Conservation (phyloP, 2,888 invertebrate genomes). For the Tubulanus polymorphus region DNA sequence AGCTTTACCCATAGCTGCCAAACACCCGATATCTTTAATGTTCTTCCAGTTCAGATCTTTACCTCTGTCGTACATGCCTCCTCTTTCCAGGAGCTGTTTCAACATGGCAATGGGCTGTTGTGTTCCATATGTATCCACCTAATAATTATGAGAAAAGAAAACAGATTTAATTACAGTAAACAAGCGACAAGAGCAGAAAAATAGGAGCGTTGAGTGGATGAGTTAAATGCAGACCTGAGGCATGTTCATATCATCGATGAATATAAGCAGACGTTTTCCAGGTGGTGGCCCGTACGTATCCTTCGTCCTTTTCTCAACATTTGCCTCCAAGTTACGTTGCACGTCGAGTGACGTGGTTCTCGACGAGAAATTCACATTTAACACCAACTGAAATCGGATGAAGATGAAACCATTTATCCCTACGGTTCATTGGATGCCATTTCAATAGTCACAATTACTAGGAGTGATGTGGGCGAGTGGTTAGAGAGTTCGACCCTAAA, state of each 20-base stretch:
- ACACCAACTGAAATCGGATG: slow-evolving; percentile 64
- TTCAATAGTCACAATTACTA: too few species aligned
- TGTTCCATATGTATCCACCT: slow-evolving; percentile 77
- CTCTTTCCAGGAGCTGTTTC: slow-evolving; percentile 83
- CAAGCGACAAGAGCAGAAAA: not conserved
- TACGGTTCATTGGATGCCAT: too few species aligned
- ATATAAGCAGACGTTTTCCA: slow-evolving; percentile 82
- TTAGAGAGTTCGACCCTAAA: too few species aligned
- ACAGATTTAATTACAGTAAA: too few species aligned
- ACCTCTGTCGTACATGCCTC: slow-evolving; percentile 83
- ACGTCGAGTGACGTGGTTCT: slow-evolving; percentile 87
- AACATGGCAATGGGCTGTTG: slow-evolving; percentile 89
- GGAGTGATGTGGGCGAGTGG: too few species aligned
- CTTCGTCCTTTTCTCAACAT: slow-evolving; percentile 84
- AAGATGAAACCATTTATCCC: too few species aligned
- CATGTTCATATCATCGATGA: slow-evolving; percentile 95
- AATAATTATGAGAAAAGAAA: slow-evolving; percentile 6
- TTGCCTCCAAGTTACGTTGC: slow-evolving; percentile 79
- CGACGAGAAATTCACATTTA: slow-evolving; percentile 87
- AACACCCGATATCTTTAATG: slow-evolving; percentile 70
- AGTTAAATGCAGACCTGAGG: slow-evolving; percentile 65
- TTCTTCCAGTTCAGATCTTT: slow-evolving; percentile 88
- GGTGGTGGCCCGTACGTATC: slow-evolving; percentile 85
- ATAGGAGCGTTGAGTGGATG: not conserved
- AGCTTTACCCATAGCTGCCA: slow-evolving; percentile 59